Conservation (phyloP, 2,797 vertebrate genomes). For the Thaleichthys pacificus region DNA sequence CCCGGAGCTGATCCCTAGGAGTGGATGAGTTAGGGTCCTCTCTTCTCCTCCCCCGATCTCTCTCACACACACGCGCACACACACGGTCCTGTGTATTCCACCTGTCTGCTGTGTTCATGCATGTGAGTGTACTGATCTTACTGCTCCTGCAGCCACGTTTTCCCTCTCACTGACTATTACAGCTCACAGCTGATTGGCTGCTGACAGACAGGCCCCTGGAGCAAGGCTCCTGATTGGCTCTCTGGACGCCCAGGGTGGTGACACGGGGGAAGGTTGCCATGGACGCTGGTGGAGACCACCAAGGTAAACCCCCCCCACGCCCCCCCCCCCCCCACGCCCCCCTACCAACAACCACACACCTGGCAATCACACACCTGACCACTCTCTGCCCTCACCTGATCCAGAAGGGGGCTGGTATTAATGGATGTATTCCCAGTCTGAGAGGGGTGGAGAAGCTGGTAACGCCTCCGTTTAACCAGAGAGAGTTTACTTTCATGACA, state of each 20-base stretch:
- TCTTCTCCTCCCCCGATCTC: not conserved
- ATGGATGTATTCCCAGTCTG: too few relatives aligned
- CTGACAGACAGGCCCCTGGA: conserved; percentile 26
- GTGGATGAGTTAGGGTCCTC: not conserved
- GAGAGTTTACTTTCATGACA: not conserved
- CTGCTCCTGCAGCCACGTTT: conserved; percentile 82
- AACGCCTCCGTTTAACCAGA: too few relatives aligned
- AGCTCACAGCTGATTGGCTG: conserved; percentile 56
- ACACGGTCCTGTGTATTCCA: not conserved
- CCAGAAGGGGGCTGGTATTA: conserved; percentile 27
- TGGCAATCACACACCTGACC: not conserved
- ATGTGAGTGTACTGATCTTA: conserved; percentile 73
- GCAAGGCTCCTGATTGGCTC: conserved; percentile 65
- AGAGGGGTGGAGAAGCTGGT: too few relatives aligned
- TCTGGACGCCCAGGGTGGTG: conserved; percentile 82
- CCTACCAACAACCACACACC: conserved; percentile 72
- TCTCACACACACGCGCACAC: not conserved
- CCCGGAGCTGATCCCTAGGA: not conserved
- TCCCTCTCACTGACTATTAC: conserved; percentile 86
- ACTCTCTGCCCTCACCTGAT: conserved; percentile 11
- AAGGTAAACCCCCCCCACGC: conserved; percentile 74
- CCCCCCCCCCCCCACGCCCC: conserved; percentile 55
- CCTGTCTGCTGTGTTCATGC: conserved; percentile 8
- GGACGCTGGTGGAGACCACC: conserved; percentile 78
- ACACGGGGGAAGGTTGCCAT: conserved; percentile 82